Evolutionary conservation across 2,113 vertebrate species (phyloP), one percentile per base, ranked within the genome.

Genomic region (Larimichthys polyactis): DNA sequence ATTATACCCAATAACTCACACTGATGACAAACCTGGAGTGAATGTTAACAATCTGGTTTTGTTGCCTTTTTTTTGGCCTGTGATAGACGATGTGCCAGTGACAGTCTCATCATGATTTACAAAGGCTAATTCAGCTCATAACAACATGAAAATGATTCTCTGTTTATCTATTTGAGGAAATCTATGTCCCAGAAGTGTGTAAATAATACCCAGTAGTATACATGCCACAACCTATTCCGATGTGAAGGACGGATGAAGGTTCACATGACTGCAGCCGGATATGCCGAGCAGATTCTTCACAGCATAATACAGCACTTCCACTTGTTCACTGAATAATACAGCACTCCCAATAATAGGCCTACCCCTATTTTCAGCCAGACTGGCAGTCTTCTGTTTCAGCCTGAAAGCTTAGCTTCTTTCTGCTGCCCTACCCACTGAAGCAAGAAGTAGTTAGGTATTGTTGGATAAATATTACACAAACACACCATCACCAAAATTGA

Each of bases 1-100:
- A 89, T 89, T 87, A 85, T 51, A 55, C 15, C 62, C 68, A 70
- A 84, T 89, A 83, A 90, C 74, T 90, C 76, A 87, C 63, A 81
- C 11, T 78, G 71, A 81, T 75, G 78, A 80, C 54, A 49, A 84
- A 84, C 76, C 82, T 83, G 76, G 15, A 43, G 22, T 62, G 86
- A 86, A 87, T 87, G 79, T 55, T 84, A 84, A 89, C 85, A 72
- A 66, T 81, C 54, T 22, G 52, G 46, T 71, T 76, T 67, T 79
- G 71, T 51, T 74, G 69, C 36, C 32, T 52, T 73, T 72, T 27
- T 82, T 73, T 40, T 4, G 40, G 46, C 66, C 66, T 65, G 19
- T 60, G 57, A 76, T 32, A 67, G 69, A 69, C 59, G 64, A 59
- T 11, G 11, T 60, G 58, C 24, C 79, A 75, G 54, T 59, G 65